Evolutionary conservation across 2,797 vertebrate genomes (phyloP).

Genomic region (Aselliscus stoliczkanus): DNA sequence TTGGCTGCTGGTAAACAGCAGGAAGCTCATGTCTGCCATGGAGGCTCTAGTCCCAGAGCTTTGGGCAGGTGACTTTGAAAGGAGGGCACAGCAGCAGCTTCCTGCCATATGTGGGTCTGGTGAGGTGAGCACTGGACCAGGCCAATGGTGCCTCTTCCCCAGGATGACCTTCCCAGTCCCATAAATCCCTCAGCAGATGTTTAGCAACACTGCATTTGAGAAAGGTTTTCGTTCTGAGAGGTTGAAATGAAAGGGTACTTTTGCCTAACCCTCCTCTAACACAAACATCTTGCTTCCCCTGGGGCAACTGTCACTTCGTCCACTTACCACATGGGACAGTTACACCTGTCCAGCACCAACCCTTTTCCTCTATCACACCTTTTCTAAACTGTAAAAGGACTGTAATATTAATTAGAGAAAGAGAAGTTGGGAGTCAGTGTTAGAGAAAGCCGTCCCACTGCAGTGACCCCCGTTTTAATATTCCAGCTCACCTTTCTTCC

Average conservation of each 20-base stretch:
- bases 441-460: background rate
- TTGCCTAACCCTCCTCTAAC: background rate
- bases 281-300: background rate
- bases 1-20: accelerated
- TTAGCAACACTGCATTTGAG: background rate
- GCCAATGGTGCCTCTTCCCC: background rate
- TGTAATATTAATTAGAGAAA: background rate
- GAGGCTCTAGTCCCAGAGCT: background rate
- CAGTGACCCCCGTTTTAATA: background rate
- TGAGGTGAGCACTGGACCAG: background rate
- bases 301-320: background rate
- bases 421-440: background rate
- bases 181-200: background rate
- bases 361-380: too few species aligned
- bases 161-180: background rate
- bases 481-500: background rate
- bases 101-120: background rate
- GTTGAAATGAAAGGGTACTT: background rate
- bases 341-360: too few species aligned
- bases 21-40: background rate
- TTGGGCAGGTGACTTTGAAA: background rate
- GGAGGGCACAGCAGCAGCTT: too few species aligned
- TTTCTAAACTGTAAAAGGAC: background rate
- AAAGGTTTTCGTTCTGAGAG: background rate
- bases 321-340: background rate